Base-by-base conservation (phyloP, 2,797 vertebrate genomes). In the Pagetopsis macropterus region DNA sequence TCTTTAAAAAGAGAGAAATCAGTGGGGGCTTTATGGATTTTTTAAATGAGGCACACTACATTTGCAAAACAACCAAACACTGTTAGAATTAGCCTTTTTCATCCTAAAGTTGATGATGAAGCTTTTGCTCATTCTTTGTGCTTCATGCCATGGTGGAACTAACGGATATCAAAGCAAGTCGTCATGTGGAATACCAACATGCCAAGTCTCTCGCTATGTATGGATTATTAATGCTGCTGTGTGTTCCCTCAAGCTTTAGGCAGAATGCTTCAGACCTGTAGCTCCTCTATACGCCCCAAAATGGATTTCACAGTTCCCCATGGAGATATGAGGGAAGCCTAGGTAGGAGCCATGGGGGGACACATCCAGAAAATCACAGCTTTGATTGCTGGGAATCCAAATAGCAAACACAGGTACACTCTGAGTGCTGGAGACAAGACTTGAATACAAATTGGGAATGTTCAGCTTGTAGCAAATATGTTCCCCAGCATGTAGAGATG, bases 291-390 rank as follows among this genome's bases (percentile, higher is more conserved):
- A 80, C 57, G 75, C 72, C 81, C 78, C 51, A 77, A 77, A 89
- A 88, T 83, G 82, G 83, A 88, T 90, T 90, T 87, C 83, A 89
- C 82, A 80, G 83, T 81, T 75, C 65, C 83, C 76, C 78, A 65
- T 59, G 41, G 83, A 81, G 85, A 87, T 88, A 81, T 79, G 78
- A 81, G 70, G 65, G 56, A 79, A 82, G 74, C 76, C 84, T 79
- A 19, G 75, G 75, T 75, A 76, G 72, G 75, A 71, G 78, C 63
- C 48, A 69, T 69, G 63, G 46, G 61, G 68, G 61, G 46, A 19
- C 65, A 49, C 75, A 87, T 89, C 83, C 84, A 86, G 76, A 89
- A 88, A 90, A 89, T 86, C 69, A 76, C 54, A 86, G 76, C 71
- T 84, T 84, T 55, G 67, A 85, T 83, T 80, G 81, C 78, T 65